Percentiles rank a stretch among this genome's conserved stretches.
phyloP scores from a whole-genome alignment of 2,797 vertebrate species.

The Girardinus metallicus region DNA sequence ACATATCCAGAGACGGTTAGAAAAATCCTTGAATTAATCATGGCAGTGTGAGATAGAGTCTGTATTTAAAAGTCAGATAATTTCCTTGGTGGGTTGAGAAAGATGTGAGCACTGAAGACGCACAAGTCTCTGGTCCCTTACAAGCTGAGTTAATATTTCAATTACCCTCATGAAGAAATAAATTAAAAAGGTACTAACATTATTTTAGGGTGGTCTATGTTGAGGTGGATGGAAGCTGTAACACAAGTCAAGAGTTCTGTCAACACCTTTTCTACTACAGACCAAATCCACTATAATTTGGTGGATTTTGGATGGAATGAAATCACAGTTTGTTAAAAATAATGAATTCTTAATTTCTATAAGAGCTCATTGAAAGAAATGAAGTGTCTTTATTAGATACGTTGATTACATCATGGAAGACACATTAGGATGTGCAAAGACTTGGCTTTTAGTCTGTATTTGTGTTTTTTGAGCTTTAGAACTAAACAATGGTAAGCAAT shows the following conservation, averaged over 20 bases:
- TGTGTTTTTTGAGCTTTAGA: background rate
- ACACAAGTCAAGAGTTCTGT: conserved; percentile 41
- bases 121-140: conserved; percentile 58
- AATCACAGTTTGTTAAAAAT: background rate
- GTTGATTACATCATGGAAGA: background rate
- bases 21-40: conserved; percentile 30
- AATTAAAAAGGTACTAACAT: conserved; percentile 68
- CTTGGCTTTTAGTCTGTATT: background rate
- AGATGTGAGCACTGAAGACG: conserved; percentile 49
- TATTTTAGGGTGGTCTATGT: conserved; percentile 57
- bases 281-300: conserved; percentile 25
- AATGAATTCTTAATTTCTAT: background rate
- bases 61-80: conserved; percentile 71
- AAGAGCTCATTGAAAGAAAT: background rate
- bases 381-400: background rate
- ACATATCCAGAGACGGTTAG: conserved; percentile 6
- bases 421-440: background rate
- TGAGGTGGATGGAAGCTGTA: conserved; percentile 44
- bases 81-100: conserved; percentile 48
- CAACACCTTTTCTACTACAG: conserved; percentile 34
- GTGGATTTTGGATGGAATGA: conserved; percentile 4
- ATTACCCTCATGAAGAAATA: conserved; percentile 79
- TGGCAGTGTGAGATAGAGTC: conserved; percentile 14
- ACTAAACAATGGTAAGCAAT: conserved; percentile 13
- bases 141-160: conserved; percentile 79